Percentiles rank a stretch among this genome's conserved stretches.
These are phyloP conservation scores for Tadarida brasiliensis DNA, from an alignment of 2,797 vertebrate genomes.

Conservation along the genomic window DNA sequence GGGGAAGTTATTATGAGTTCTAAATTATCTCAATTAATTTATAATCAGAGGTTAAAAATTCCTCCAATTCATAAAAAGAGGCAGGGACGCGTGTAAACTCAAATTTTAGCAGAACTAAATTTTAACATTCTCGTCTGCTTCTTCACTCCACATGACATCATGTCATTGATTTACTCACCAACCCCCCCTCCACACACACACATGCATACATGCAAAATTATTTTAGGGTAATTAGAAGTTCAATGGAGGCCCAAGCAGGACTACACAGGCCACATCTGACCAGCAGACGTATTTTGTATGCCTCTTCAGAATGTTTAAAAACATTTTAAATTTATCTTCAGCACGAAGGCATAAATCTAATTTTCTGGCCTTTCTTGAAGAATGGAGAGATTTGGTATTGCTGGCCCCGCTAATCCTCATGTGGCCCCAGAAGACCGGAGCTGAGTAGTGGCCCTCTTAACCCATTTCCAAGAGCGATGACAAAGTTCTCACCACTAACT, in stretches of 20 bases:
- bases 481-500: background rate
- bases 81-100: background rate
- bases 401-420: background rate
- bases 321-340: background rate
- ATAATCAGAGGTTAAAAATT: slow-evolving; percentile 20
- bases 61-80: background rate
- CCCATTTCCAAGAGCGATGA: background rate
- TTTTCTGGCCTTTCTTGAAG: background rate
- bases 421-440: background rate
- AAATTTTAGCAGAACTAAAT: slow-evolving; percentile 5
- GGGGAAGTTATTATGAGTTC: background rate
- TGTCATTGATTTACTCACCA: background rate
- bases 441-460: background rate
- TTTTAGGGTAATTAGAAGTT: background rate
- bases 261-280: background rate
- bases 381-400: background rate
- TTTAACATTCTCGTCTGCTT: background rate
- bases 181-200: accelerated
- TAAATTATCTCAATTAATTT: slow-evolving; percentile 43
- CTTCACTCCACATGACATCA: background rate
- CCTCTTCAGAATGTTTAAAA: background rate
- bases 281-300: background rate
- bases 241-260: background rate
- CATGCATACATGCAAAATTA: background rate
- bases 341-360: background rate